Conservation (phyloP, 2,888 invertebrate genomes). For the Plebejus melissa region DNA sequence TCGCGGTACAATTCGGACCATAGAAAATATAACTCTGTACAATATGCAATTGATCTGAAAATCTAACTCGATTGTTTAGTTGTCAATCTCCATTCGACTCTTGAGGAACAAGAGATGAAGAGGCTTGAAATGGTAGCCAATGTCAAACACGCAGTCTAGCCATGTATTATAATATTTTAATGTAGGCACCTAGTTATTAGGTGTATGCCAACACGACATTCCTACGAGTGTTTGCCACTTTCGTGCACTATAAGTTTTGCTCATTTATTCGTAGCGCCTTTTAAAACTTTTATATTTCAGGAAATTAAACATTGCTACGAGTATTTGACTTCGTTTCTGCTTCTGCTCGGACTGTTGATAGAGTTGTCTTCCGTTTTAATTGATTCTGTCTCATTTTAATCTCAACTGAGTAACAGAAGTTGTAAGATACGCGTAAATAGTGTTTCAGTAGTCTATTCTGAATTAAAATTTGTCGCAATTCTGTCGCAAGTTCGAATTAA, state of each 20-base stretch:
- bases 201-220: neutral
- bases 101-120: no score
- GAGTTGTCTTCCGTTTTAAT: constrained; percentile 7
- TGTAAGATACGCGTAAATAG: neutral
- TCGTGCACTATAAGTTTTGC: neutral
- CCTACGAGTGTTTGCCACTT: neutral
- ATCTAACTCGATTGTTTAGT: no score
- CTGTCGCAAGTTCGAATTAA: neutral
- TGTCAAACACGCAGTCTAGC: no score
- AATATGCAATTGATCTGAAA: no score
- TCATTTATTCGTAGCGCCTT: neutral
- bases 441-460: neutral
- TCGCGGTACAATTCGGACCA: no score
- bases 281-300: neutral
- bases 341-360: neutral
- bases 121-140: no score
- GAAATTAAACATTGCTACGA: neutral
- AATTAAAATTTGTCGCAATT: neutral
- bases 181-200: no score
- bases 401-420: neutral
- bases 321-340: neutral
- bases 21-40: no score
- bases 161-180: no score
- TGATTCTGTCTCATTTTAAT: constrained; percentile 3
- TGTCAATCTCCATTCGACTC: no score